Evolutionary conservation across 1,140 invertebrate genomes (phyloP), one percentile per base, ranked within the genome.

Genomic region (Parapsyche elsis): DNA sequence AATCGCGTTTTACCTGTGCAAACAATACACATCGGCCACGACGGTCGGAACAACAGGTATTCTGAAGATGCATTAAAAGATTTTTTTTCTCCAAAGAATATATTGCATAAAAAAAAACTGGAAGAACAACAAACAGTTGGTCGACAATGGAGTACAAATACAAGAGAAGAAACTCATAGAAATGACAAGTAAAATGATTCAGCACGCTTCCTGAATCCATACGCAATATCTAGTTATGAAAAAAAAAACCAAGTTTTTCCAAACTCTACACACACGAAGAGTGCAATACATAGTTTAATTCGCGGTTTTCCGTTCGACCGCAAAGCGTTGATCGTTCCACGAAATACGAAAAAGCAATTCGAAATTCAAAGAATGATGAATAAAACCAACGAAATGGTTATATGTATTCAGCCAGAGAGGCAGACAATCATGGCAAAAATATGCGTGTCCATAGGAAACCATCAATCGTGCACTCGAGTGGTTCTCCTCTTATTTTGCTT

Each of bases 1-100:
- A 67, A 67, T 67, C 64, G 24, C 24, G 26, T 67, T 67, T 67
- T 67, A 67, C 64, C 64, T 67, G 64, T 67, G 24, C 64, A 67
- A 61, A 67, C 64, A 67, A 67, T 67, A 26, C 23, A n/a, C 24
- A n/a, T 12, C 24, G 14, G 14, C 24, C 10, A 67, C 24, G 12
- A 67, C 14, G 24, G 9, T 1, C 21, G 24, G n/a, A 26, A 67
- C 64, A 30, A 67, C 64, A 67, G 64, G 64, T 67, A 67, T 67
- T 67, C 21, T 23, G n/a, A 67, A 26, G 24, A 24, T 26, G 21
- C 10, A 67, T 23, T 24, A 67, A 67, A 67, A 67, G 12, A 38
- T 21, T 21, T 61, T 21, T 21, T 61, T 61, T 16, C 10, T 19
- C 9, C 16, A 61, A 61, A 67, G 26, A 24, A 67, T 67, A 10